Evolutionary conservation across 2,797 vertebrate species (phyloP).

Genomic region (Choloepus didactylus): DNA sequence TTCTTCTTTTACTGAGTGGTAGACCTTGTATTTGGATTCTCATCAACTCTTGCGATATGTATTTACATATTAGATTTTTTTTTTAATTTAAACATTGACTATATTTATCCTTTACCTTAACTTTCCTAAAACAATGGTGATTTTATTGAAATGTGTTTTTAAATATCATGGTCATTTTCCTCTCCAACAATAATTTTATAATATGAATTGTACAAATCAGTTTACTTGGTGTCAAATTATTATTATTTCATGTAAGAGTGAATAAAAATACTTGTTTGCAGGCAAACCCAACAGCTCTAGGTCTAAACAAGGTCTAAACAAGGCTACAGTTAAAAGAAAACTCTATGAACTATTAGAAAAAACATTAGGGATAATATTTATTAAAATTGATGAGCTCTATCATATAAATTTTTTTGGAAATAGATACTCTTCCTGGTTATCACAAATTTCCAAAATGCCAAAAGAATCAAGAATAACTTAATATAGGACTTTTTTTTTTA

Average conservation of each 20-base stretch:
- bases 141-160: conserved; percentile 69
- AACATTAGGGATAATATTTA: background rate
- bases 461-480: background rate
- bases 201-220: background rate
- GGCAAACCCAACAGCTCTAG: background rate
- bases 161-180: conserved; percentile 45
- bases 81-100: conserved; percentile 62
- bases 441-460: conserved; percentile 2
- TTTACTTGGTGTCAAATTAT: background rate
- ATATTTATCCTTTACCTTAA: conserved; percentile 66
- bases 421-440: background rate
- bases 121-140: conserved; percentile 60
- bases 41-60: conserved; percentile 60
- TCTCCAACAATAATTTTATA: conserved; percentile 64
- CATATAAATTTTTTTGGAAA: background rate
- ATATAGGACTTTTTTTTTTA: background rate
- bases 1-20: conserved; percentile 60
- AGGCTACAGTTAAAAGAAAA: conserved; percentile 3
- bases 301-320: background rate
- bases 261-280: background rate
- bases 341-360: background rate
- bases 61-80: conserved; percentile 63
- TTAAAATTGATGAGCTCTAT: background rate
- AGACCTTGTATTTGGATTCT: conserved; percentile 36
- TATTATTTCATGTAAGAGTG: background rate